Evolutionary conservation across 2,797 vertebrate species (phyloP).

Genomic region (Simalia tracyae): DNA sequence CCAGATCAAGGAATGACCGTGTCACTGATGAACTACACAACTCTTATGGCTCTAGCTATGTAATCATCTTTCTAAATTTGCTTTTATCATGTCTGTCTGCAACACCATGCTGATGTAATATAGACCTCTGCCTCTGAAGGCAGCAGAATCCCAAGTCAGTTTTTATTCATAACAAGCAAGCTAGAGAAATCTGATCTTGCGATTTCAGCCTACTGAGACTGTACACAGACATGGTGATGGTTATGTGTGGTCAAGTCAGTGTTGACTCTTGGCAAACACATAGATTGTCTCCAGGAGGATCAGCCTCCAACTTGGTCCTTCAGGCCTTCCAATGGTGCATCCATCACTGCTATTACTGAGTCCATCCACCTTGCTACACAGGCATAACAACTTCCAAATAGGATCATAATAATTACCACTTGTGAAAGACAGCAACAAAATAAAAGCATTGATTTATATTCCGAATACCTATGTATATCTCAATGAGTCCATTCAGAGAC

Average conservation of each 20-base stretch:
- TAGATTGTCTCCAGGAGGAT: neutral
- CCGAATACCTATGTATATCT: neutral
- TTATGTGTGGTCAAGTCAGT: neutral
- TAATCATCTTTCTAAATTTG: neutral
- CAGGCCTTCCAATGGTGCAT: neutral
- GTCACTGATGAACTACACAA: neutral
- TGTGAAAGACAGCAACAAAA: too few species aligned
- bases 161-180: neutral
- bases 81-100: neutral
- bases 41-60: neutral
- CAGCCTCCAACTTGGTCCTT: neutral
- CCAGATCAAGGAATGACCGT: neutral
- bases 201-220: neutral
- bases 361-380: neutral
- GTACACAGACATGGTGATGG: neutral
- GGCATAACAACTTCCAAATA: neutral
- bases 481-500: neutral
- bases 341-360: neutral
- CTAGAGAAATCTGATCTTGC: neutral
- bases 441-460: neutral
- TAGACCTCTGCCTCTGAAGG: neutral
- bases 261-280: neutral
- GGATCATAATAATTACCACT: neutral
- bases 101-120: slow-evolving; percentile 42
- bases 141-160: neutral